phyloP scores from a whole-genome alignment of 2,113 vertebrate genomes.

The Atractosteus spatula region DNA sequence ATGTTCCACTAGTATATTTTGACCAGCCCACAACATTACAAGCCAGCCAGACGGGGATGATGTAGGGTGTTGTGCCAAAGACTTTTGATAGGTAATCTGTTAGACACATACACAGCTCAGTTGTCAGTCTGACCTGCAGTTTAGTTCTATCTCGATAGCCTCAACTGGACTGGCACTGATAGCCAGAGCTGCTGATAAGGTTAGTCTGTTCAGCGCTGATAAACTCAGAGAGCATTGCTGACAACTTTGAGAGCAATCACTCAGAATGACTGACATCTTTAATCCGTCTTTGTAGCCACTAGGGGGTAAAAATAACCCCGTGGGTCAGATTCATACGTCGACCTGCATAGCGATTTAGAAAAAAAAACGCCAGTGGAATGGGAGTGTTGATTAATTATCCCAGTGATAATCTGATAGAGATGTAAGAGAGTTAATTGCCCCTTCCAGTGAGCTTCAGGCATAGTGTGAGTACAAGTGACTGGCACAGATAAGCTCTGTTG shows the following conservation, averaged over 20 bases:
- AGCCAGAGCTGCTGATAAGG: constrained; percentile 5
- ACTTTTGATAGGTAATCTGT: too few relatives aligned
- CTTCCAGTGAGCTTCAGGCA: background rate
- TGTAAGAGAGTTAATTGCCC: constrained; percentile 13
- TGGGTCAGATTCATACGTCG: background rate
- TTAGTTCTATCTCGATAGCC: background rate
- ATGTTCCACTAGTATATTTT: too few relatives aligned
- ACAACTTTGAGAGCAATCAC: constrained; percentile 7
- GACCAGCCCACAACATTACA: too few relatives aligned
- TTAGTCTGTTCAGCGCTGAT: constrained; percentile 5
- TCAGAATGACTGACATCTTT: constrained; percentile 11
- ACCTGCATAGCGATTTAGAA: background rate
- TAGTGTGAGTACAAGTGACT: too few relatives aligned
- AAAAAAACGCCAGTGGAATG: background rate
- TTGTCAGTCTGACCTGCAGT: background rate
- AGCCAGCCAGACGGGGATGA: too few relatives aligned
- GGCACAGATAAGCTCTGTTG: too few relatives aligned
- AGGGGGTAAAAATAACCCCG: background rate
- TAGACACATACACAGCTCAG: background rate
- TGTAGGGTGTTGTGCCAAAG: too few relatives aligned
- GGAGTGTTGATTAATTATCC: constrained; percentile 12
- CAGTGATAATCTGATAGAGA: constrained; percentile 10
- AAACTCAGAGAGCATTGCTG: constrained; percentile 5
- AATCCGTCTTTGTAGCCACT: constrained; percentile 17
- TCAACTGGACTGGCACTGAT: constrained; percentile 7